Base-by-base conservation (phyloP, 2,113 vertebrate genomes). In the Sinosuthora webbiana region DNA sequence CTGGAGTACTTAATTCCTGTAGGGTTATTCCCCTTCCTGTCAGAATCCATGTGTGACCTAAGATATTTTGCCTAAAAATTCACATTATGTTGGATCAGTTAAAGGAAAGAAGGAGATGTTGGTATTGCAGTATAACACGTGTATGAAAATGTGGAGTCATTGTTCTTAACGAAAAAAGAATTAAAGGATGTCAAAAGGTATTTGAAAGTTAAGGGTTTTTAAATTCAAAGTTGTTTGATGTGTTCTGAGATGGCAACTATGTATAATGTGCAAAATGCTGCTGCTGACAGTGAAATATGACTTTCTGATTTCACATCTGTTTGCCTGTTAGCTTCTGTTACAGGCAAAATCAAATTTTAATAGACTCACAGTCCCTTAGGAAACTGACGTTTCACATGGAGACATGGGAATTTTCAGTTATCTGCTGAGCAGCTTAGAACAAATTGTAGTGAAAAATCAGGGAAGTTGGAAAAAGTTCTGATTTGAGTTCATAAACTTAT, bases 401-500 rank as follows among this genome's bases (percentile, higher is more conserved):
- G 45, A 83, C 17, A 19, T 7, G 50, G 55, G 30, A 47, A 25
- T 83, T 90, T 93, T 70, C 59, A 84, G 25, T 42, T 3, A 1
- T 73, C 28, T 93, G 39, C 37, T 11, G 23, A 53, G 19, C 39
- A 65, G 45, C 50, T 85, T 83, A 57, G 17, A 84, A 63, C 10
- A 80, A 44, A 71, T 30, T 27, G 6, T 71, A 41, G 28, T 77
- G 60, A 84, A 67, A 88, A 95, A 75, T 68, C 27, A 18, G 21
- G 27, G 56, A 91, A 76, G 57, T 68, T 89, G 89, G 94, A 94
- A 89, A 64, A 87, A 86, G 59, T 68, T 52, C 31, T 59, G 39
- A 23, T 77, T 63, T 65, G 64, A 73, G 76, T 94, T 92, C 33
- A 59, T 91, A 62, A 91, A 83, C 13, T 1, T 85, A 65, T 83